Evolutionary conservation across 2,888 invertebrate species (phyloP).

Genomic region (Eupithecia subfuscata): DNA sequence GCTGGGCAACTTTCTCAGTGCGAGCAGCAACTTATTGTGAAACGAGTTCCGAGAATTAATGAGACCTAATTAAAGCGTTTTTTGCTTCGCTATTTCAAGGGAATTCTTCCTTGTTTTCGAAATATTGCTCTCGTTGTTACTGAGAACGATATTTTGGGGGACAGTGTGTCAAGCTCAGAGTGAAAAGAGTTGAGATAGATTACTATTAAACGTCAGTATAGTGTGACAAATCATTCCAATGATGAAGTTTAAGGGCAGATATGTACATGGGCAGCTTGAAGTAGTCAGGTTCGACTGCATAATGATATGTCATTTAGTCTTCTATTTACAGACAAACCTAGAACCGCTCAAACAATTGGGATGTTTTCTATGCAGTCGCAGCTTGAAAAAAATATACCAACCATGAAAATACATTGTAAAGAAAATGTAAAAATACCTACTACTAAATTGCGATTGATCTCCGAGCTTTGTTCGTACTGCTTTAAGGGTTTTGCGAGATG

Average conservation of each 20-base stretch:
- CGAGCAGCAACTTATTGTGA: constrained; percentile 47
- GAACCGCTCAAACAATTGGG: too few species aligned
- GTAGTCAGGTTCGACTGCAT: too few species aligned
- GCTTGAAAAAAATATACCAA: neutral
- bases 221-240: neutral
- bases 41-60: constrained; percentile 59
- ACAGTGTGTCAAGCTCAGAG: constrained; percentile 28
- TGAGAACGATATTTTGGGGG: constrained; percentile 24
- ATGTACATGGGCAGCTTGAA: too few species aligned
- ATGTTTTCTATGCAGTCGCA: too few species aligned
- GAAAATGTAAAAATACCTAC: neutral
- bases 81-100: constrained; percentile 48
- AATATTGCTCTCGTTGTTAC: constrained; percentile 39
- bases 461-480: neutral
- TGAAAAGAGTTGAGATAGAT: neutral
- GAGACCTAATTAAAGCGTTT: constrained; percentile 58
- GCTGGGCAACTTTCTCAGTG: constrained; percentile 56
- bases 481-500: neutral
- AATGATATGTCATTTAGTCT: too few species aligned
- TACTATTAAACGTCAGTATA: neutral
- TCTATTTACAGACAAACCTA: too few species aligned
- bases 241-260: neutral
- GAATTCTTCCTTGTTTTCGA: constrained; percentile 47
- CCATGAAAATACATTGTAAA: neutral
- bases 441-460: neutral